phyloP scores from a whole-genome alignment of 2,113 vertebrate species.

The Sturnira hondurensis region DNA sequence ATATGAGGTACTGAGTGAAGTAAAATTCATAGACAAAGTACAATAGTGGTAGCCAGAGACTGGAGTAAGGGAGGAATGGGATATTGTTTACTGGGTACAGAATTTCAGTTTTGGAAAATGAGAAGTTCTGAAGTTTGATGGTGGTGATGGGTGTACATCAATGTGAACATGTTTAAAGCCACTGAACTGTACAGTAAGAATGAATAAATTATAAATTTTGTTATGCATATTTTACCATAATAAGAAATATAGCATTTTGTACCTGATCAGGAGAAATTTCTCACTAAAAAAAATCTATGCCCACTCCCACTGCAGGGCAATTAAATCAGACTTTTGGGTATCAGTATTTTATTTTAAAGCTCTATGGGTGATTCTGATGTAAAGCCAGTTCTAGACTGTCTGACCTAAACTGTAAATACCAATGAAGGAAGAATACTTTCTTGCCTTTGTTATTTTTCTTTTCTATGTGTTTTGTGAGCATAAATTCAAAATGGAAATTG shows the following conservation, averaged over 20 bases:
- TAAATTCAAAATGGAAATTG: neutral
- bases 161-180: neutral
- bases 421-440: neutral
- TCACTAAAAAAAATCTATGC: neutral
- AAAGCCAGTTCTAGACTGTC: neutral
- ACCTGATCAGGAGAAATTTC: neutral
- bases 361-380: neutral
- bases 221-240: neutral
- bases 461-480: neutral
- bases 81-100: neutral
- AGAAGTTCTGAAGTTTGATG: neutral
- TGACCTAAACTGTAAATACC: neutral
- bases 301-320: neutral
- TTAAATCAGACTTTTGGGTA: neutral
- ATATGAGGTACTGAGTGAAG: neutral
- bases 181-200: neutral
- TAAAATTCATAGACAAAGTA: neutral
- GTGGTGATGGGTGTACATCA: neutral
- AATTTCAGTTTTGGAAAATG: neutral
- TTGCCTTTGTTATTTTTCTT: neutral
- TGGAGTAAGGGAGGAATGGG: neutral
- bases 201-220: neutral
- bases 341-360: neutral
- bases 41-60: neutral
- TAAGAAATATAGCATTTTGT: neutral